phyloP scores from a whole-genome alignment of 2,888 invertebrate genomes.

The Gortyna flavago region DNA sequence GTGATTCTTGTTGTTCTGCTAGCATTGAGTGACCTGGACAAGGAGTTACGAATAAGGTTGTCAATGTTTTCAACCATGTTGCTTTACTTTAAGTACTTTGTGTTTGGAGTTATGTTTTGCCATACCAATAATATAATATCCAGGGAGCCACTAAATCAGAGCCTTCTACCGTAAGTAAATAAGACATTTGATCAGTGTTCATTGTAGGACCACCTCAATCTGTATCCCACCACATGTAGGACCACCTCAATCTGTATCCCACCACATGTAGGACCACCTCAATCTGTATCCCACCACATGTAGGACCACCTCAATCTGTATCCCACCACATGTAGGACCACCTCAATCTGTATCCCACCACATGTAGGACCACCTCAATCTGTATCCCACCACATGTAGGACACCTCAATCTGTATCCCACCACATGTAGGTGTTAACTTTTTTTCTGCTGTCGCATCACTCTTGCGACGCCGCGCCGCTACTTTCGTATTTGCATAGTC shows the following conservation, averaged over 20 bases:
- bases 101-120: neutral
- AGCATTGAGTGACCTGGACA: conserved; percentile 84
- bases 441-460: neutral
- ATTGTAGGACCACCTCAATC: neutral
- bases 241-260: too few species aligned
- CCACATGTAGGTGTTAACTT: neutral
- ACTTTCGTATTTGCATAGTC: neutral
- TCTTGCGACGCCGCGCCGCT: neutral
- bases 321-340: too few species aligned
- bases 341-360: neutral
- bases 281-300: neutral
- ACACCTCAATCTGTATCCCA: too few species aligned
- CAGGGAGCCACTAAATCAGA: neutral
- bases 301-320: neutral
- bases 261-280: neutral
- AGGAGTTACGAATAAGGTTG: neutral
- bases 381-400: too few species aligned
- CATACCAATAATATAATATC: neutral
- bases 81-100: neutral
- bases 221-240: neutral
- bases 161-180: neutral
- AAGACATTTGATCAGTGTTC: neutral
- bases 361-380: neutral
- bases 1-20: conserved; percentile 82
- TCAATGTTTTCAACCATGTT: neutral